Evolutionary conservation across 2,113 vertebrate species (phyloP).

Genomic region (Pseudopodoces humilis): DNA sequence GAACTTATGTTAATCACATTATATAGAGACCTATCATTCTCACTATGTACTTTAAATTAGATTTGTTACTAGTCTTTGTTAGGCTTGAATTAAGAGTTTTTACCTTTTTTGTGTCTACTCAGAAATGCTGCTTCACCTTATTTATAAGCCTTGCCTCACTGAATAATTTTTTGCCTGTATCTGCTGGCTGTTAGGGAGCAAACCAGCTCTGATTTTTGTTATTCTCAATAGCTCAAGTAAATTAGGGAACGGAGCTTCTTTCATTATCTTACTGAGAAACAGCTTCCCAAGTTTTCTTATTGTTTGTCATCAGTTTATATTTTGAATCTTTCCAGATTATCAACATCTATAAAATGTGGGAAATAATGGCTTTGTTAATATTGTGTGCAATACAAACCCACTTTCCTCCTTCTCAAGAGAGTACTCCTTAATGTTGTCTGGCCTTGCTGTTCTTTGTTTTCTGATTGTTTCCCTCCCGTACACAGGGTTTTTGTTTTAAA

Average conservation of each 20-base stretch:
- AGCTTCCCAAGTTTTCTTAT: neutral
- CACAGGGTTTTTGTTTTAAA: neutral
- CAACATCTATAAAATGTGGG: neutral
- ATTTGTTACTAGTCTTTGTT: neutral
- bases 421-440: neutral
- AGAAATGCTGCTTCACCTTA: neutral
- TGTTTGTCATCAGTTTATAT: neutral
- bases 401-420: neutral
- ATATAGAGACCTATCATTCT: neutral
- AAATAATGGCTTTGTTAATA: neutral
- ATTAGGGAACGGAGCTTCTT: neutral
- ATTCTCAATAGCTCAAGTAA: neutral
- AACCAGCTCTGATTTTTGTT: neutral
- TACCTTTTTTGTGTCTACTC: neutral
- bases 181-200: neutral
- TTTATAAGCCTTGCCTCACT: neutral
- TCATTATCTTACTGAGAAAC: neutral
- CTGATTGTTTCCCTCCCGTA: neutral
- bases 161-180: neutral
- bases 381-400: neutral
- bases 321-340: neutral
- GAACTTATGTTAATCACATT: neutral
- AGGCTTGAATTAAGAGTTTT: neutral
- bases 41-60: neutral
- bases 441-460: neutral